These are phyloP conservation scores for Azorinus chamasolen DNA, from an alignment of 2,888 invertebrate species.

Conservation along the genomic window DNA sequence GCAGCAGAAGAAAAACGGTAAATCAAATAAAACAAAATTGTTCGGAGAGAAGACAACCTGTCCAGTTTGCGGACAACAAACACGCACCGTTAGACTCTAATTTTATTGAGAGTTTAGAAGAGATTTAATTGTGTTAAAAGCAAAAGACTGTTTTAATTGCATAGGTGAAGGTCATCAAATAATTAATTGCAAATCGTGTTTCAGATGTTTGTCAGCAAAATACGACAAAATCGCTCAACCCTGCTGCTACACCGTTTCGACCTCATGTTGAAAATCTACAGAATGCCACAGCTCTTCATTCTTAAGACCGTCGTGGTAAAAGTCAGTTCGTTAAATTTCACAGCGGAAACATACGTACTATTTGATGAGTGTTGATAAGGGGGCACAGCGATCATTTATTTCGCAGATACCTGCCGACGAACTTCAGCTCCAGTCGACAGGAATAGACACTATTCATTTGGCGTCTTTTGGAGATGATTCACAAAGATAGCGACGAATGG, in stretches of 20 bases:
- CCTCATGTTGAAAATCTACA: too few species aligned
- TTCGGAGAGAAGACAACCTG: background rate
- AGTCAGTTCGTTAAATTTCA: conserved; percentile 5
- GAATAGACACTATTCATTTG: conserved; percentile 27
- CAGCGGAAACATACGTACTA: conserved; percentile 12
- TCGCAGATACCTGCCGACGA: conserved; percentile 33
- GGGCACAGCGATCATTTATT: conserved; percentile 44
- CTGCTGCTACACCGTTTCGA: too few species aligned
- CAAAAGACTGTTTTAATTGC: background rate
- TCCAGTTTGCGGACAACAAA: too few species aligned
- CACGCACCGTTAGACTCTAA: too few species aligned
- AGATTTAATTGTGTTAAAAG: background rate
- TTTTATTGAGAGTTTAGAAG: too few species aligned
- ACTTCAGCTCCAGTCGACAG: conserved; percentile 15
- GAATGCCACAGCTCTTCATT: conserved; percentile 22
- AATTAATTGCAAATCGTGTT: too few species aligned
- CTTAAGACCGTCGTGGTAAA: conserved; percentile 25
- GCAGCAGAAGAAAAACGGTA: background rate
- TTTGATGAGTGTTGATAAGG: conserved; percentile 46
- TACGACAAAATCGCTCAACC: background rate
- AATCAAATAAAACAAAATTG: background rate
- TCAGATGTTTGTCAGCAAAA: too few species aligned
- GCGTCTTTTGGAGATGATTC: conserved; percentile 42
- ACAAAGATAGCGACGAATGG: background rate
- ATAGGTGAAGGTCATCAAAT: too few species aligned